These are phyloP conservation scores for Pristionchus pacificus DNA, from an alignment of 1,140 invertebrate species.

Conservation along the genomic window DNA sequence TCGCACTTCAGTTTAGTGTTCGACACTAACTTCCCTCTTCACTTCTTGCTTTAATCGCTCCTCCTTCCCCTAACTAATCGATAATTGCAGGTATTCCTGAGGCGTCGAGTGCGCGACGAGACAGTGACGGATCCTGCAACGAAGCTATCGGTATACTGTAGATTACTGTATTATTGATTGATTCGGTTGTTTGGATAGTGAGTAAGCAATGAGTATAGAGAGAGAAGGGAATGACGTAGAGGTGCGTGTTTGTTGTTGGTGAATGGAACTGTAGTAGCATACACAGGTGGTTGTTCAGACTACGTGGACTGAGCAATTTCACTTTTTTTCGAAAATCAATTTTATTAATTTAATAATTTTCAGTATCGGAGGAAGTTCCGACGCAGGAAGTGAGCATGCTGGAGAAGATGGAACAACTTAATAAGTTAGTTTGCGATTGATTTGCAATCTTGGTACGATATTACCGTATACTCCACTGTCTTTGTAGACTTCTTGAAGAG, in stretches of 20 bases:
- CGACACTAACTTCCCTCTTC: too few species aligned
- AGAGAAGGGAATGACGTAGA: not conserved
- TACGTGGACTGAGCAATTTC: conserved; percentile 50
- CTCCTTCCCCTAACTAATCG: not conserved
- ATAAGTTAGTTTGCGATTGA: conserved; percentile 37
- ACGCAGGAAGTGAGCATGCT: conserved; percentile 43
- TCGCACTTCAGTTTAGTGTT: too few species aligned
- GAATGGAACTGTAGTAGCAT: too few species aligned
- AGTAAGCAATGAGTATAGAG: not conserved
- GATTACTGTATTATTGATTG: not conserved
- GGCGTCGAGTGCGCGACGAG: not conserved
- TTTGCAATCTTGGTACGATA: not conserved
- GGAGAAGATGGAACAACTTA: conserved; percentile 55
- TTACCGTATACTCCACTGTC: not conserved
- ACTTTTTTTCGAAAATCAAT: conserved; percentile 43
- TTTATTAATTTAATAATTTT: not conserved
- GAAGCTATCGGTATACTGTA: not conserved
- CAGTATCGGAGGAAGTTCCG: conserved; percentile 5
- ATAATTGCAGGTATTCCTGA: not conserved
- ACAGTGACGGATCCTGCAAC: not conserved
- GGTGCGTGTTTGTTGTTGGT: too few species aligned
- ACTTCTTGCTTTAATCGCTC: not conserved
- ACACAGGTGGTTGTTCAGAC: too few species aligned
- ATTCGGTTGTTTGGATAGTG: not conserved
- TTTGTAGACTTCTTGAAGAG: not conserved